Conservation (phyloP, 2,797 vertebrate genomes). For the Jordanella pulchra region DNA sequence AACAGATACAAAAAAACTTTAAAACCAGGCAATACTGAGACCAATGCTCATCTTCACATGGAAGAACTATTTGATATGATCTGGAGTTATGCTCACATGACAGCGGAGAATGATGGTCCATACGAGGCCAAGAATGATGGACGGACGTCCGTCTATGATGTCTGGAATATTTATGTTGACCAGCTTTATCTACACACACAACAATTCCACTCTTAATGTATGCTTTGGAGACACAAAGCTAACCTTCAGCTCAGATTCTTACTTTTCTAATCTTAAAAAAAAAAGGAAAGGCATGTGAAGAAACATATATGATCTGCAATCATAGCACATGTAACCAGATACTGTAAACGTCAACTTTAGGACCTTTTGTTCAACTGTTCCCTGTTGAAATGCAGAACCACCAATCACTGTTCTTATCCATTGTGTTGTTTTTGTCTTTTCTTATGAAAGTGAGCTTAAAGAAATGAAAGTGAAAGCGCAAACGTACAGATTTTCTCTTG, state of each 20-base stretch:
- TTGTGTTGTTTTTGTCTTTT: background rate
- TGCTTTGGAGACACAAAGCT: too few species aligned
- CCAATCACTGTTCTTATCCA: too few species aligned
- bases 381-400: background rate
- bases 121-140: constrained; percentile 90
- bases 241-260: background rate
- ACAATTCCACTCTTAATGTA: background rate
- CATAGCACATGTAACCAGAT: too few species aligned
- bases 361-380: background rate
- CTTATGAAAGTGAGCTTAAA: background rate
- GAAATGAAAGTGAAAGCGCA: too few species aligned
- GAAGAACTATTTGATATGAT: too few species aligned
- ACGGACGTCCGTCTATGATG: constrained; percentile 89
- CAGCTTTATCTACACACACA: constrained; percentile 83
- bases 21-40: background rate
- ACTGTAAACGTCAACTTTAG: too few species aligned
- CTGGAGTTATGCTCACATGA: constrained; percentile 82
- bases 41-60: too few species aligned
- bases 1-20: constrained; percentile 1
- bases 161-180: constrained; percentile 94
- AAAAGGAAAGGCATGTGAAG: too few species aligned
- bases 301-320: too few species aligned
- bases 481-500: constrained; percentile 84
- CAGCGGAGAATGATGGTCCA: constrained; percentile 95
- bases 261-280: background rate